Base-by-base conservation (phyloP, 2,113 vertebrate species). In the Dissostichus mawsoni region DNA sequence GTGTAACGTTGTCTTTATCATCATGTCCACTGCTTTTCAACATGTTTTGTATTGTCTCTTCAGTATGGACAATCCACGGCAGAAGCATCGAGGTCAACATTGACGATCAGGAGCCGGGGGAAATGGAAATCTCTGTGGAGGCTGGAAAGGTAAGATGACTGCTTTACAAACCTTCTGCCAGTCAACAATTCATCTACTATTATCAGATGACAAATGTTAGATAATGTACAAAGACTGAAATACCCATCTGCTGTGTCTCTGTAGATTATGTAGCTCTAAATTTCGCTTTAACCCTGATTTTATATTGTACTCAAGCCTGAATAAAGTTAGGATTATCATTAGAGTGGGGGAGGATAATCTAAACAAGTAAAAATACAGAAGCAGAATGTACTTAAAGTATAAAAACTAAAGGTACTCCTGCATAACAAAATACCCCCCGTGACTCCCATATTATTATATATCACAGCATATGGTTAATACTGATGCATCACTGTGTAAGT, bases 51-150 rank as follows among this genome's bases (percentile, higher is more conserved):
- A 52, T 52, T 70, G 11, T 69, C 4, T 25, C 52, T 68, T 50
- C 16, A 93, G 92, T 90, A 20, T 80, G 75, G 84, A 72, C 76
- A 3, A 57, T 89, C 23, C 50, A 81, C 1, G 80, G 79, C 17
- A 82, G 12, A 75, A 57, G 8, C 52, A 0, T 89, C 0, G 17
- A 64, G 36, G 0, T 87, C 55, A 72, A 5, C 4, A 57, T 58
- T 3, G 74, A 83, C 18, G 82, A 89, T 29, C 33, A 74, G 33
- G 51, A 88, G 3, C 52, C 45, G 29, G 4, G 18, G 36, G 81
- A 85, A 1, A 11, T 53, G 59, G 73, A 89, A 16, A 8, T 55
- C 18, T 47, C 64, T 0, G 11, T n/a, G 56, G 50, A 69, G 1
- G 58, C 3, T 0, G 2, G 18, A 5, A 50, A 16, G 84, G 84